Conservation (phyloP, 2,888 invertebrate genomes). For the Liposcelis brunnea region DNA sequence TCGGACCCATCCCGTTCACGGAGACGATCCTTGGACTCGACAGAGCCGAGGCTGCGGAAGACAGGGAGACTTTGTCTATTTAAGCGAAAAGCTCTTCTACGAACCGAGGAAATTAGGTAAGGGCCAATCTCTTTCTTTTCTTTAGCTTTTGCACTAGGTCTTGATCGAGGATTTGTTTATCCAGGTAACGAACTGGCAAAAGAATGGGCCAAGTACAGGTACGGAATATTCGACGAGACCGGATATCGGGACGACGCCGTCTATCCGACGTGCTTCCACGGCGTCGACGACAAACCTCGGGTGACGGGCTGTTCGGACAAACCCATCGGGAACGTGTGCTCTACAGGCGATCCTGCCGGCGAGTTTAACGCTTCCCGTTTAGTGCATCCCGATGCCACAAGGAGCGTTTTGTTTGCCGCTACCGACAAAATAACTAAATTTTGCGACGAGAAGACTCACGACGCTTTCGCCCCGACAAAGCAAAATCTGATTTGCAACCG, state of each 20-base stretch:
- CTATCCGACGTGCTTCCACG: slow-evolving; percentile 36
- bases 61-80: slow-evolving; percentile 38
- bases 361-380: slow-evolving; percentile 24
- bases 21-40: slow-evolving; percentile 38
- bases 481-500: slow-evolving; percentile 45
- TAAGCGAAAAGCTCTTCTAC: slow-evolving; percentile 28
- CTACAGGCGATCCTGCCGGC: background rate
- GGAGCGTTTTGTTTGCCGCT: slow-evolving; percentile 35
- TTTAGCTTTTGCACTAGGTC: background rate
- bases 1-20: slow-evolving; percentile 32
- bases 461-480: slow-evolving; percentile 42
- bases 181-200: slow-evolving; percentile 34
- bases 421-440: slow-evolving; percentile 37
- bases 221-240: slow-evolving; percentile 49
- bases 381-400: slow-evolving; percentile 28
- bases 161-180: slow-evolving; percentile 5
- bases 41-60: slow-evolving; percentile 41
- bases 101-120: slow-evolving; percentile 24
- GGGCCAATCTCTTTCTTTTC: slow-evolving; percentile 1
- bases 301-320: slow-evolving; percentile 36
- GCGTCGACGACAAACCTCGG: slow-evolving; percentile 26
- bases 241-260: slow-evolving; percentile 38
- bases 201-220: slow-evolving; percentile 48
- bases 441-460: slow-evolving; percentile 42
- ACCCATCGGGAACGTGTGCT: slow-evolving; percentile 22